Evolutionary conservation across 2,797 vertebrate species (phyloP).

Genomic region (Argya squamiceps): DNA sequence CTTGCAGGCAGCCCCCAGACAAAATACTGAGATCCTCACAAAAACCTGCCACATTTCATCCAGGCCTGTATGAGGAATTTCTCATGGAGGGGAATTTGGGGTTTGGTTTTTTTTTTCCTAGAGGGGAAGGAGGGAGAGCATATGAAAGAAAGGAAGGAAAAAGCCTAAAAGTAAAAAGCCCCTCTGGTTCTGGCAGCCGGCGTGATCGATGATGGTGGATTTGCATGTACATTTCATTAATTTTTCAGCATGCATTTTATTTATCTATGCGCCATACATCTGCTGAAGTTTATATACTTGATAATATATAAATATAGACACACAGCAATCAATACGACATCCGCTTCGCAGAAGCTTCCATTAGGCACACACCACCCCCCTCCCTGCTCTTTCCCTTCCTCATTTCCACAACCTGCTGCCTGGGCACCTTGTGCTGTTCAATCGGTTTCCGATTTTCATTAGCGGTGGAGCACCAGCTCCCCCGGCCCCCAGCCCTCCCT

Average conservation of each 20-base stretch:
- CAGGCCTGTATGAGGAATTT: constrained; percentile 63
- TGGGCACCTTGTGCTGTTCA: constrained; percentile 76
- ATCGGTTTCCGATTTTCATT: constrained; percentile 82
- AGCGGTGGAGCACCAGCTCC: constrained; percentile 60
- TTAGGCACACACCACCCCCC: constrained; percentile 62
- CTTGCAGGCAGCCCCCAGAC: background rate
- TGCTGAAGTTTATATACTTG: constrained; percentile 80
- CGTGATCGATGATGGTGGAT: constrained; percentile 69
- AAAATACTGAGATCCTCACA: background rate
- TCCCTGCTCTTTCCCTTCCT: constrained; percentile 38
- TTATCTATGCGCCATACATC: constrained; percentile 80
- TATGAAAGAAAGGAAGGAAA: constrained; percentile 53
- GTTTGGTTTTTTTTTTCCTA: background rate
- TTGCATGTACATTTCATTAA: constrained; percentile 79
- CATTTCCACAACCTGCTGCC: constrained; percentile 80
- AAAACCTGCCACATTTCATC: constrained; percentile 22
- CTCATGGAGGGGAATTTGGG: constrained; percentile 41
- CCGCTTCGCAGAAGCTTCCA: constrained; percentile 78
- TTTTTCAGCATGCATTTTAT: constrained; percentile 83
- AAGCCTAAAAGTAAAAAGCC: constrained; percentile 71
- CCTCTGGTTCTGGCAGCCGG: constrained; percentile 67
- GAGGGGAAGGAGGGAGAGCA: constrained; percentile 6
- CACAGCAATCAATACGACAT: constrained; percentile 80
- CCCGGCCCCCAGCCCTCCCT: constrained; percentile 5
- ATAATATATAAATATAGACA: constrained; percentile 82